Evolutionary conservation across 2,113 vertebrate species (phyloP).

Genomic region (Brachirus orientalis): DNA sequence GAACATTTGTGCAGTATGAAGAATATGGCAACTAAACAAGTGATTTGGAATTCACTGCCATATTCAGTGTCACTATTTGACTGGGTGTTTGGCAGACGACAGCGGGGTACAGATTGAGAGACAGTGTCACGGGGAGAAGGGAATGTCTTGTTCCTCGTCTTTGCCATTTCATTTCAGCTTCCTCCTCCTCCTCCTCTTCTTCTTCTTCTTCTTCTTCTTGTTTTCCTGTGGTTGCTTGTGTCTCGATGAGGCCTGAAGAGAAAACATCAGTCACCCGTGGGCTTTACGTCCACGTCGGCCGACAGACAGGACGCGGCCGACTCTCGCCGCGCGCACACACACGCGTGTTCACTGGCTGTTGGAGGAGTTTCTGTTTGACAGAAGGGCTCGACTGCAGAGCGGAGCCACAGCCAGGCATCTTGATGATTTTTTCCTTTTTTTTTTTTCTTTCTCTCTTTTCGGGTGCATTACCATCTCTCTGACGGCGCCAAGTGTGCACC

Average conservation of each 20-base stretch:
- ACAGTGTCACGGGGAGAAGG: conserved; percentile 70
- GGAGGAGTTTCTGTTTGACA: conserved; percentile 81
- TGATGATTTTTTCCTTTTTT: conserved; percentile 72
- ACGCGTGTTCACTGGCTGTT: too few species aligned
- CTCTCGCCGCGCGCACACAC: too few species aligned
- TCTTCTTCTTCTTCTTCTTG: conserved; percentile 10
- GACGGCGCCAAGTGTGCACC: conserved; percentile 73
- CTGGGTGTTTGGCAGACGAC: conserved; percentile 71
- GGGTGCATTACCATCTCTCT: conserved; percentile 78
- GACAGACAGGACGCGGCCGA: too few species aligned
- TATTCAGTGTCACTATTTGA: conserved; percentile 78
- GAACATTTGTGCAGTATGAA: conserved; percentile 71
- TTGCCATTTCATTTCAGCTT: conserved; percentile 35
- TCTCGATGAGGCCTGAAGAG: conserved; percentile 32
- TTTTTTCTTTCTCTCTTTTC: neutral
- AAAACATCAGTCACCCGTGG: conserved; percentile 31
- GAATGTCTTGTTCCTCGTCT: conserved; percentile 62
- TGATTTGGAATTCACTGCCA: conserved; percentile 73
- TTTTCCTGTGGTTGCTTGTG: conserved; percentile 3
- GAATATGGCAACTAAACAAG: conserved; percentile 67
- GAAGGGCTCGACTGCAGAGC: conserved; percentile 81
- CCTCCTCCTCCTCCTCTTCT: conserved; percentile 1
- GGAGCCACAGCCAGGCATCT: conserved; percentile 81
- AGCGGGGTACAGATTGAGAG: conserved; percentile 74
- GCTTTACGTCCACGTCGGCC: too few species aligned